Evolutionary conservation across 2,113 vertebrate species (phyloP).

Genomic region (Ornithorhynchus anatinus): DNA sequence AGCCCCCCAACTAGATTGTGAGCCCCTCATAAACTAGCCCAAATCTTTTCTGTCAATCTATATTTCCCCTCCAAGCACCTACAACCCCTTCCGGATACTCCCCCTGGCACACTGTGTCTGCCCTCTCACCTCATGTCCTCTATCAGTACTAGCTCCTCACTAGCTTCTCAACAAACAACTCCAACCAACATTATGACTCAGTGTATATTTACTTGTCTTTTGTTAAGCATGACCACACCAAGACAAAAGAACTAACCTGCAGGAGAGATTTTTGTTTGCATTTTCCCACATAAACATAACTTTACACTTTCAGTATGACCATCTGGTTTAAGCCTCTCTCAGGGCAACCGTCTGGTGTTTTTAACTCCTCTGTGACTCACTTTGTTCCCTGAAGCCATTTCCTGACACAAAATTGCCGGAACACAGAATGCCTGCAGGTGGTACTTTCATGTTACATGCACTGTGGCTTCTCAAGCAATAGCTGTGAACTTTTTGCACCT

Average conservation of each 20-base stretch:
- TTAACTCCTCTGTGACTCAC: neutral
- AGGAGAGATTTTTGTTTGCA: neutral
- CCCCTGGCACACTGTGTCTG: no score
- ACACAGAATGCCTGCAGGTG: neutral
- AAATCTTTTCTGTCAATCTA: no score
- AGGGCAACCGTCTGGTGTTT: neutral
- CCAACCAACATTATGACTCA: no score
- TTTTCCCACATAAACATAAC: neutral
- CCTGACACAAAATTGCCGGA: neutral
- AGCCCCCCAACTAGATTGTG: no score
- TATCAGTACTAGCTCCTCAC: no score
- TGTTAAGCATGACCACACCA: no score
- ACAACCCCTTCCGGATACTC: no score
- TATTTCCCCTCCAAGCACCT: no score
- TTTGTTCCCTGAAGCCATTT: neutral
- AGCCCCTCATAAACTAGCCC: no score
- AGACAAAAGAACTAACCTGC: neutral
- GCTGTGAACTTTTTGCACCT: constrained; percentile 15
- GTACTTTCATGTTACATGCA: neutral
- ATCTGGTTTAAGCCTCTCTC: neutral
- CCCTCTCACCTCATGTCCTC: no score
- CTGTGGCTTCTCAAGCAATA: neutral
- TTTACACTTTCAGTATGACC: neutral
- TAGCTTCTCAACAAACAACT: no score
- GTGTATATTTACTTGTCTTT: no score